Evolutionary conservation across 2,113 vertebrate species (phyloP).

Genomic region (Zosterops japonicus): DNA sequence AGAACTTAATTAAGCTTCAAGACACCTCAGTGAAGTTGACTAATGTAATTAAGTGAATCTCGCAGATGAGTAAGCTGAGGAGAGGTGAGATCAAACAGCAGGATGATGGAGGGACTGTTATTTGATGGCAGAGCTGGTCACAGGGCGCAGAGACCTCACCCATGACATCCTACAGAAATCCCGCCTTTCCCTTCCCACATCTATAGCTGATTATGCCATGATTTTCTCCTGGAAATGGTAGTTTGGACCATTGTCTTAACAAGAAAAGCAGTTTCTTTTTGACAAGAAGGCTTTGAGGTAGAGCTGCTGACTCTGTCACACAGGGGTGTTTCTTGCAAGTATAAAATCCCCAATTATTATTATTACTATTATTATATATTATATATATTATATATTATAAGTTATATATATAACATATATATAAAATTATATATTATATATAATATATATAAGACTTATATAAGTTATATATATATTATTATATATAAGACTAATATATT

Average conservation of each 20-base stretch:
- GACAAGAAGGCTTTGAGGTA: not conserved
- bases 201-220: not conserved
- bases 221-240: not conserved
- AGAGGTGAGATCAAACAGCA: conserved; percentile 23
- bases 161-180: not conserved
- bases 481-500: too few species aligned
- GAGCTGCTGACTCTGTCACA: not conserved
- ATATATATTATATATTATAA: not conserved
- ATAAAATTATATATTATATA: too few species aligned
- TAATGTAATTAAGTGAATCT: conserved; percentile 49
- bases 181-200: not conserved
- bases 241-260: not conserved
- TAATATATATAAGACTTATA: too few species aligned
- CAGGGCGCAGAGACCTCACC: not conserved
- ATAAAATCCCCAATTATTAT: not conserved
- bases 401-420: too few species aligned
- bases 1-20: conserved; percentile 51
- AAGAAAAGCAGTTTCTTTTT: not conserved
- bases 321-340: not conserved
- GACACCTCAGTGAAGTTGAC: conserved; percentile 37
- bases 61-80: conserved; percentile 16
- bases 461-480: too few species aligned
- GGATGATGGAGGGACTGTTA: not conserved
- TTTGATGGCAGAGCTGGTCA: not conserved
- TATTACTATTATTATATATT: not conserved